Conservation (phyloP, 1,140 invertebrate genomes). For the Coelopa frigida region DNA sequence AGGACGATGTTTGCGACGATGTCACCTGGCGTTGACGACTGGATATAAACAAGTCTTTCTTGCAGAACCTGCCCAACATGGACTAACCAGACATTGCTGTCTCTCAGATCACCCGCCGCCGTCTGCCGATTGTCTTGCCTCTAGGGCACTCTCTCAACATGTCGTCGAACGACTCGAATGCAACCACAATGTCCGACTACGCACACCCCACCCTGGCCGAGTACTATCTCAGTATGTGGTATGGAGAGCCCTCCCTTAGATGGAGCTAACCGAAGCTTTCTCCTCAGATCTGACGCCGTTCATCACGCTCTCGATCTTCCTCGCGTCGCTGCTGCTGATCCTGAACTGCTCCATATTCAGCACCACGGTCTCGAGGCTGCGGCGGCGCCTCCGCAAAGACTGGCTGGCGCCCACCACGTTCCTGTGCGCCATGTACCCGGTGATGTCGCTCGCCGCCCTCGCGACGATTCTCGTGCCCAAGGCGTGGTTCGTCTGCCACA, state of each 20-base stretch:
- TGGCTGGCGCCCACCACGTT: constrained; percentile 24
- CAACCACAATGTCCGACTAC: constrained; percentile 25
- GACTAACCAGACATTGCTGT: no score
- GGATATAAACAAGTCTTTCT: no score
- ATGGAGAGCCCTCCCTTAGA: neutral
- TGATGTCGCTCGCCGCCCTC: constrained; percentile 34
- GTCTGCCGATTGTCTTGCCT: no score
- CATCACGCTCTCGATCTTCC: constrained; percentile 31
- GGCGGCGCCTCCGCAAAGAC: constrained; percentile 24
- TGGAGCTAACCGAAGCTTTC: neutral
- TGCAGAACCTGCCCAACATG: no score
- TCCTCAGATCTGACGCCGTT: constrained; percentile 36
- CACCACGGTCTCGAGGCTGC: constrained; percentile 25
- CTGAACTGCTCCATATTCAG: constrained; percentile 35
- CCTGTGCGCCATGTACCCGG: constrained; percentile 34
- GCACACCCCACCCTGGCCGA: constrained; percentile 26
- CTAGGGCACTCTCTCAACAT: no score
- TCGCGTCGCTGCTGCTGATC: constrained; percentile 28
- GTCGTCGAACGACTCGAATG: no score
- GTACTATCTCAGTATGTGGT: constrained; percentile 35
- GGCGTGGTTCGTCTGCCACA: constrained; percentile 38
- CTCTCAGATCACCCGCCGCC: no score
- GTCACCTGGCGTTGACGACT: no score
- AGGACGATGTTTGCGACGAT: no score
- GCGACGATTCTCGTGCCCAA: constrained; percentile 35